Base-by-base conservation (phyloP, 1,140 invertebrate species). In the Tetramorium parvispinum region DNA sequence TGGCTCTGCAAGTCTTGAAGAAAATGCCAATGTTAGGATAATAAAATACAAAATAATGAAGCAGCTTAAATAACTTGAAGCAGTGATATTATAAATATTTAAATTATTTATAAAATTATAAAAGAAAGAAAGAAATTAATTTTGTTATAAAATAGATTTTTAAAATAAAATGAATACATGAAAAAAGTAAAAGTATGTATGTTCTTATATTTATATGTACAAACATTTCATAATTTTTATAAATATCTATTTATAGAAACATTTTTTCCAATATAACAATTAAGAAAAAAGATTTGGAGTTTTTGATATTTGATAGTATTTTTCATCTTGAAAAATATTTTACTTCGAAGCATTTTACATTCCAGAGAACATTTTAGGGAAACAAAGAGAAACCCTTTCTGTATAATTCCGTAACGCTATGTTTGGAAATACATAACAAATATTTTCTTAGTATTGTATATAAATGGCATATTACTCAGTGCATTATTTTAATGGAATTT, bases 401-500 rank as follows among this genome's bases (percentile, higher is more conserved):
- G 6, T 27, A 11, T 59, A 51, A 81, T 27, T 27, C 18, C 4
- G 18, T 40, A 55, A 27, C 21, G 37, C 55, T 16, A 55, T 49
- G n/a, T 43, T 81, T 24, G 40, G n/a, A 49, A 83, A 73, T 24
- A n/a, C 13, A 40, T 13, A 59, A 51, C 40, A 59, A 49, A 83
- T 32, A 61, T 75, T 83, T 75, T 57, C 68, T 49, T 18, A 59
- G 24, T 8, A 40, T 81, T 27, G 7, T 37, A 83, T 75, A 61
- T 75, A 83, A 82, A 75, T 49, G 11, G 27, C 53, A 75, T 37
- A 75, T 59, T 59, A 83, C 59, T 71, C 79, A 32, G 66, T 6
- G 18, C 2, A 73, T 83, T 75, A 83, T 83, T 83, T 83, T 83
- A 83, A 83, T 59, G 27, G 55, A 75, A 83, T 83, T 83, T 83